phyloP scores from a whole-genome alignment of 2,113 vertebrate genomes.

The Dicentrarchus labrax region DNA sequence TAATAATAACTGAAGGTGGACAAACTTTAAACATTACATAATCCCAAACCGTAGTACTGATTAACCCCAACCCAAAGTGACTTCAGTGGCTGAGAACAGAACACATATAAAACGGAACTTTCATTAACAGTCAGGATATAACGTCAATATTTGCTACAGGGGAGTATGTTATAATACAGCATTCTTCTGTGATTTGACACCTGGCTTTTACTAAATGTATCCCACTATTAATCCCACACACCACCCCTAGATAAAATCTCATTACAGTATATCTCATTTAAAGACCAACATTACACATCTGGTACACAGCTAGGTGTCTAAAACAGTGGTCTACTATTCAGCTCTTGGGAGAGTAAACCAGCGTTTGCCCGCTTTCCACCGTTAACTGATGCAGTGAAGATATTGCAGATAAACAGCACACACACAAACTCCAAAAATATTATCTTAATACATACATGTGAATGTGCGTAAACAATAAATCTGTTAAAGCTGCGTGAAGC shows the following conservation, averaged over 20 bases:
- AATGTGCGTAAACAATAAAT: slow-evolving; percentile 8
- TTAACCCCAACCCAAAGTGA: slow-evolving; percentile 29
- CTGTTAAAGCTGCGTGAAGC: slow-evolving; percentile 3
- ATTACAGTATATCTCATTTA: slow-evolving; percentile 31
- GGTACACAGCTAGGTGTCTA: background rate
- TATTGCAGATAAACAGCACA: slow-evolving; percentile 3
- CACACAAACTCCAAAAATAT: background rate
- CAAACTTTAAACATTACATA: background rate
- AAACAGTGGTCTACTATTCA: no score
- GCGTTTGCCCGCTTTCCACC: background rate
- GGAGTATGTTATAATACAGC: slow-evolving; percentile 35
- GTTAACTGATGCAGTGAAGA: background rate
- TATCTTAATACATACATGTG: background rate
- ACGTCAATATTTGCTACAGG: slow-evolving; percentile 18
- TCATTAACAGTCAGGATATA: slow-evolving; percentile 13
- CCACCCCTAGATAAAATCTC: background rate
- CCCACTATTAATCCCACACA: background rate
- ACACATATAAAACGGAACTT: background rate
- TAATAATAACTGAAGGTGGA: background rate
- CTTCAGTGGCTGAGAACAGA: slow-evolving; percentile 5
- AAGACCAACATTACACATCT: background rate
- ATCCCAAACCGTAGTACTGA: slow-evolving; percentile 2
- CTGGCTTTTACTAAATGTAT: background rate
- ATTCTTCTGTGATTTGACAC: slow-evolving; percentile 36
- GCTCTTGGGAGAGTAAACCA: background rate